A percentile compares a stretch with the other conserved stretches of the same genome.
These are phyloP conservation scores for Campodea augens DNA, from an alignment of 1,140 invertebrate species.

Conservation along the genomic window DNA sequence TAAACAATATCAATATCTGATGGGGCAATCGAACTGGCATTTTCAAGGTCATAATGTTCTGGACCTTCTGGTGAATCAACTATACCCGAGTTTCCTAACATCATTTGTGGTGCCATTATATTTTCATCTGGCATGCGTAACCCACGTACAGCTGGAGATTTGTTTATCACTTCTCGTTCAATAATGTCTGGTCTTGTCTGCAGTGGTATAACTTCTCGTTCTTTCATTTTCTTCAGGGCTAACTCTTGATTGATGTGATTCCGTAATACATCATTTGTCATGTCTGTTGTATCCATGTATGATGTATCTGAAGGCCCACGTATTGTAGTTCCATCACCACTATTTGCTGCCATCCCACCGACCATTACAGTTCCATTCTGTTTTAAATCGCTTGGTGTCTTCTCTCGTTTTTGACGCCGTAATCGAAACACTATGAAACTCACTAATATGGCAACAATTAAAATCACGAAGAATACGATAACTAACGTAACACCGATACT, in stretches of 20 bases:
- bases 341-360: slow-evolving; percentile 10
- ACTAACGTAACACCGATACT: slow-evolving; percentile 80
- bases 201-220: slow-evolving; percentile 22
- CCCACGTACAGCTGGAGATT: slow-evolving; percentile 30
- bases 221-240: slow-evolving; percentile 31
- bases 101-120: no score
- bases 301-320: slow-evolving; percentile 17
- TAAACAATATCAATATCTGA: slow-evolving; percentile 93
- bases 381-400: slow-evolving; percentile 37
- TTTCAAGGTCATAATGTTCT: slow-evolving; percentile 92
- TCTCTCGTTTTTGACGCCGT: slow-evolving; percentile 64
- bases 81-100: slow-evolving; percentile 34
- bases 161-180: slow-evolving; percentile 67
- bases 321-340: not conserved
- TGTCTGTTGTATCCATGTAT: slow-evolving; percentile 29
- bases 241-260: slow-evolving; percentile 47
- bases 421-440: slow-evolving; percentile 76
- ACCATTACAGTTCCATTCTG: slow-evolving; percentile 36
- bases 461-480: slow-evolving; percentile 79
- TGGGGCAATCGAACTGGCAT: slow-evolving; percentile 89
- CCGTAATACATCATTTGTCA: slow-evolving; percentile 28
- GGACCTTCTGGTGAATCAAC: slow-evolving; percentile 63
- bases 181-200: slow-evolving; percentile 81
- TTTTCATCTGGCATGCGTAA: slow-evolving; percentile 25
- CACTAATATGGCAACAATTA: slow-evolving; percentile 67